A percentile compares a stretch with the other conserved stretches of the same genome.
Evolutionary conservation across 2,797 vertebrate species (phyloP).

Genomic region (Sebastes oblongus): DNA sequence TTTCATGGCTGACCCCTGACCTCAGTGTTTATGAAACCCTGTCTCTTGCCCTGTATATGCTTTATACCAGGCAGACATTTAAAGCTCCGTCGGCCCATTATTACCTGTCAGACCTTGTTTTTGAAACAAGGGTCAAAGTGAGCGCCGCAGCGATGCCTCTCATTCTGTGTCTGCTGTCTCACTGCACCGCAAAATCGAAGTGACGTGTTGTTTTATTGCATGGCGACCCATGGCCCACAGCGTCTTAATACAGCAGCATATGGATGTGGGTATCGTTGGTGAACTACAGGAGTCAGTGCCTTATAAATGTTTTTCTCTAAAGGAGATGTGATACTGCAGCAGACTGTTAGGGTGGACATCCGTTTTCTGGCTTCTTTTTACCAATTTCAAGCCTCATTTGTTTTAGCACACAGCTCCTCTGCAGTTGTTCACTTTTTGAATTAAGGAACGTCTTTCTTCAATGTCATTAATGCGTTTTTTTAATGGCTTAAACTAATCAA

Average conservation of each 20-base stretch:
- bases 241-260: not conserved
- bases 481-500: not conserved
- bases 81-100: constrained; percentile 3
- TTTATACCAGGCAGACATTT: constrained; percentile 1
- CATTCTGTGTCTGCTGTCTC: constrained; percentile 30
- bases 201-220: constrained; percentile 47
- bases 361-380: not conserved
- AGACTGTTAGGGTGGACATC: not conserved
- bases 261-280: not conserved
- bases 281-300: not conserved
- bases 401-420: not conserved
- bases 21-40: not conserved
- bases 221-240: not conserved
- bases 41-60: not conserved
- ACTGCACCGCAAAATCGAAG: constrained; percentile 43
- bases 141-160: constrained; percentile 20
- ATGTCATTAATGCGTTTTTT: not conserved
- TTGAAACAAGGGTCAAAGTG: constrained; percentile 14
- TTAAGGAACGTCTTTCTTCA: not conserved
- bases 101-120: constrained; percentile 50
- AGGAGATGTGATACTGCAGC: not conserved
- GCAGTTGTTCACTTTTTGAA: constrained; percentile 4
- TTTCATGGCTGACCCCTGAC: not conserved
- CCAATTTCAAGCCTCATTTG: constrained; percentile 62
- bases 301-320: not conserved